These are phyloP conservation scores for Crocuta crocuta DNA, from an alignment of 2,113 vertebrate genomes.

Conservation along the genomic window DNA sequence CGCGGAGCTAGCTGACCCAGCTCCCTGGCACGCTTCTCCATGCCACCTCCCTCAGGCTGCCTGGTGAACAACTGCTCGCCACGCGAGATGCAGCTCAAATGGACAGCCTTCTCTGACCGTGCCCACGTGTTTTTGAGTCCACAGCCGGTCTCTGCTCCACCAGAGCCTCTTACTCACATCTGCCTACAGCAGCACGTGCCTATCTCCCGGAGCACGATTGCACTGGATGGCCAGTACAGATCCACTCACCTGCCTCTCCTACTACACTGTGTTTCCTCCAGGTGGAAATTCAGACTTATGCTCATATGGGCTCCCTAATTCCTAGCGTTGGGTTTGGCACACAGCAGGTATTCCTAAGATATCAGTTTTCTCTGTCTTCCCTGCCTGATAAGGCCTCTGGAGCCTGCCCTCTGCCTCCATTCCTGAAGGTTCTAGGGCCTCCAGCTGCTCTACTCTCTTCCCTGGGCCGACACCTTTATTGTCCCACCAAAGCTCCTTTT, in stretches of 20 bases:
- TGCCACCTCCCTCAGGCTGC: not conserved
- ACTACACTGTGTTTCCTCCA: not conserved
- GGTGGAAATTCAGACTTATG: not conserved
- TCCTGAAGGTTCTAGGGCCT: not conserved
- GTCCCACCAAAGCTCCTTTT: not conserved
- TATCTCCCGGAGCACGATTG: accelerated
- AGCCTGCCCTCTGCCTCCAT: not conserved
- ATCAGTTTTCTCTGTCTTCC: not conserved
- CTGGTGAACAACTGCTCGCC: not conserved
- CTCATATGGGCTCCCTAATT: not conserved
- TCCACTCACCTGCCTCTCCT: not conserved
- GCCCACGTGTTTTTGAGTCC: not conserved
- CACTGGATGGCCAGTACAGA: accelerated
- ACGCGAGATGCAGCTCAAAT: not conserved
- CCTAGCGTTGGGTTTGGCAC: too few species aligned
- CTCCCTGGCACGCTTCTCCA: not conserved
- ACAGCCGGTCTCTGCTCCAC: not conserved
- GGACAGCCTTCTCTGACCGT: not conserved
- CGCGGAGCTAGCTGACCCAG: too few species aligned
- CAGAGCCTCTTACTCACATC: not conserved
- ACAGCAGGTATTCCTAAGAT: too few species aligned
- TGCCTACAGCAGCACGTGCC: not conserved
- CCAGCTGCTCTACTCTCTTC: not conserved
- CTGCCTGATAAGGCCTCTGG: not conserved
- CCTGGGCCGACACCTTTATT: not conserved